Evolutionary conservation across 2,888 invertebrate genomes (phyloP), one percentile per base, ranked within the genome.

Genomic region (Tethea ocularis): DNA sequence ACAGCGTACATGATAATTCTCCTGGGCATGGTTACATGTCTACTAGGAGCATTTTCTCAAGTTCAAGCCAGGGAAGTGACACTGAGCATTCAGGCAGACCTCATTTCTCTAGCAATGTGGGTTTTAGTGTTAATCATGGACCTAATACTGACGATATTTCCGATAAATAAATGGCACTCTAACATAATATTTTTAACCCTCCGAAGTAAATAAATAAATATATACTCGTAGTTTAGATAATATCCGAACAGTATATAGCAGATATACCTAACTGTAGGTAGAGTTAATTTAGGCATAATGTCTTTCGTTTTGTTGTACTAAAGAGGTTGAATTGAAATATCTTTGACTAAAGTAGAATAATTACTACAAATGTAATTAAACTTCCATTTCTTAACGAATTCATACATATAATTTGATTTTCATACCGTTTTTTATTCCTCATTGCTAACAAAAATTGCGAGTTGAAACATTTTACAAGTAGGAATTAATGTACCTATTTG

Each of bases 71-170:
- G 7, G 66, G 58, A 10, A 67, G 53, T 13, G 70, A 73, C 4
- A 59, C 69, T 13, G 67, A 73, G 15, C 73, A 72, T 38, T 59
- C 68, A 36, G 69, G 61, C 4, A 60, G 72, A 33, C 51, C 63
- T 5, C 62, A 56, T 5, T 61, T 70, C 2, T 69, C 81, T 4
- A 80, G 76, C 10, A 33, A 54, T 17, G 81, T 85, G 0, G 81
- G 81, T 1, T 87, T 80, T 57, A 87, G 78, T 64, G 82, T 87
- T 5, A 78, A 76, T 58, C 87, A 88, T 65, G 75, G 75, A 0
- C 59, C 62, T 54, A 64, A 66, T 29, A 63, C 67, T 24, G 69
- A 64, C 17, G 64, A 60, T 33, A 56, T 46, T 26, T 26, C 26
- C 15, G 20, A 20, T 41, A 36, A 59, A 60, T 60, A 38, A 61